These are phyloP conservation scores for Oreotrochilus melanogaster DNA, from an alignment of 2,113 vertebrate species.

Conservation along the genomic window DNA sequence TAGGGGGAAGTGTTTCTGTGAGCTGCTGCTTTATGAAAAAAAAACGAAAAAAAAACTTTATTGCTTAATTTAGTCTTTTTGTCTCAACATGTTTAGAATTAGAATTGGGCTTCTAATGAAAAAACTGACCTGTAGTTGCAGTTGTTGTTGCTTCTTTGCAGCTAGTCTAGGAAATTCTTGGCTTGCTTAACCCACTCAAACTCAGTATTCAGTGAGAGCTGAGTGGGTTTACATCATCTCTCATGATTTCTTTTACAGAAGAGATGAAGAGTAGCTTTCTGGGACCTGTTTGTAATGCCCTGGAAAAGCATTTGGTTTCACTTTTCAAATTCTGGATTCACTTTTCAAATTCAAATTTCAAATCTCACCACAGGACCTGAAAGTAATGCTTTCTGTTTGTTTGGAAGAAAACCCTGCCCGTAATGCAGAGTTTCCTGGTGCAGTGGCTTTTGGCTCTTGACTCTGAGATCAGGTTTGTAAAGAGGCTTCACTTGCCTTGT, in stretches of 20 bases:
- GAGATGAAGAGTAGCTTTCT: background rate
- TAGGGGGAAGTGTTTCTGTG: background rate
- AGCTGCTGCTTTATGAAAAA: background rate
- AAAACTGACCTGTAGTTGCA: background rate
- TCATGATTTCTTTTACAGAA: background rate
- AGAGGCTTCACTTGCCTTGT: background rate
- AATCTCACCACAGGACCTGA: background rate
- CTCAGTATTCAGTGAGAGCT: background rate
- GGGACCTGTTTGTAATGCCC: background rate
- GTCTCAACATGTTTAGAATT: background rate
- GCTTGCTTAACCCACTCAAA: conserved; percentile 9
- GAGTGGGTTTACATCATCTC: background rate
- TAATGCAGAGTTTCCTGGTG: background rate
- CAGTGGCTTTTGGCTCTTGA: background rate
- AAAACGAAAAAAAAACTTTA: background rate
- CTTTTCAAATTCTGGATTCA: background rate
- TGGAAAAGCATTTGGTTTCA: background rate
- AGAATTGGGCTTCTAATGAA: background rate
- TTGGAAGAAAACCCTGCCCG: background rate
- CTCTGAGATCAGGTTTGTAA: background rate
- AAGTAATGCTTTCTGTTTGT: background rate
- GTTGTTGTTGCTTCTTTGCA: background rate
- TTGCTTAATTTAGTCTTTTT: background rate
- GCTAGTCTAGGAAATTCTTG: conserved; percentile 22
- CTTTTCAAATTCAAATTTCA: too few species aligned